These are phyloP conservation scores for Mythimna pallens DNA, from an alignment of 2,888 invertebrate genomes.

Conservation along the genomic window DNA sequence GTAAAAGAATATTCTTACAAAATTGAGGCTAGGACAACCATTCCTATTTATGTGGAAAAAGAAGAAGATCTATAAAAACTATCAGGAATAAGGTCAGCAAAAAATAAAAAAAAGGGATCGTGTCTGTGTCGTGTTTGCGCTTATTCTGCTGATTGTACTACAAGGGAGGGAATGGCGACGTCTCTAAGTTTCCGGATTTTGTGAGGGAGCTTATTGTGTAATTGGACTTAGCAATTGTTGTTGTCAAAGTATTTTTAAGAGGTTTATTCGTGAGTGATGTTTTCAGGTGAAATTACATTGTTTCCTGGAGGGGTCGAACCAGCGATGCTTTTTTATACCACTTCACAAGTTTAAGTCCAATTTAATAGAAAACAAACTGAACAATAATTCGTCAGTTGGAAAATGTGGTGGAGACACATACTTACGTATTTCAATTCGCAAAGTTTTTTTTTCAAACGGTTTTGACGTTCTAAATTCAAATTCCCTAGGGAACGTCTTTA, in stretches of 20 bases:
- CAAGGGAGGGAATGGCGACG: constrained; percentile 8
- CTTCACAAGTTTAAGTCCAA: too few species aligned
- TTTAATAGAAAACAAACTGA: too few species aligned
- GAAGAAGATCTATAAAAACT: constrained; percentile 47
- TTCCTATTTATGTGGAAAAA: constrained; percentile 37
- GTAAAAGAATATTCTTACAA: constrained; percentile 9
- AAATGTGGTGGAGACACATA: too few species aligned
- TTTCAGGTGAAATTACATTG: too few species aligned
- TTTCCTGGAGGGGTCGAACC: too few species aligned
- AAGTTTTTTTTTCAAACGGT: too few species aligned
- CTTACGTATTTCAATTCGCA: too few species aligned
- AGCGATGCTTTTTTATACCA: too few species aligned
- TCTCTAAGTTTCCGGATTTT: constrained; percentile 24
- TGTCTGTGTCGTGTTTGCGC: constrained; percentile 49
- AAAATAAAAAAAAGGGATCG: constrained; percentile 41
- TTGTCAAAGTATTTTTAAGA: background rate
- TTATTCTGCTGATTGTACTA: constrained; percentile 57
- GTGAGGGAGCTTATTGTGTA: constrained; percentile 21
- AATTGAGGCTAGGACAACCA: constrained; percentile 10
- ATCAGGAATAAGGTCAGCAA: constrained; percentile 50
- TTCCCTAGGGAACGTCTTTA: too few species aligned
- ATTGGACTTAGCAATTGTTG: constrained; percentile 17
- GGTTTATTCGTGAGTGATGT: background rate
- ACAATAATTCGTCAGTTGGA: too few species aligned
- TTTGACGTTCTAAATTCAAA: too few species aligned